phyloP scores from a whole-genome alignment of 2,113 vertebrate genomes.

The Oreocharis arfaki region DNA sequence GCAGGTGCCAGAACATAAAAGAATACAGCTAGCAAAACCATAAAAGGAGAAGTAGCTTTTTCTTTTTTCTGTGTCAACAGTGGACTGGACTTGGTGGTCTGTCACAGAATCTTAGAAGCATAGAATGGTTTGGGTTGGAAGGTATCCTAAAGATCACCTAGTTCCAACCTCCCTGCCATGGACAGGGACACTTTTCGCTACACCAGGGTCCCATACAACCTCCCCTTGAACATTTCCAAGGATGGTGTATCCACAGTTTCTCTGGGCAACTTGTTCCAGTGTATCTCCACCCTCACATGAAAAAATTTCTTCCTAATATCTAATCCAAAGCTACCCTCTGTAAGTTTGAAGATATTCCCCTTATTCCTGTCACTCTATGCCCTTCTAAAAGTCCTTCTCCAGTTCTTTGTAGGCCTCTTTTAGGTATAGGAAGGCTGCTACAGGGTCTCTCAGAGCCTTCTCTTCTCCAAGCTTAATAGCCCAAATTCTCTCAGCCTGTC shows the following conservation, averaged over 20 bases:
- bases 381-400: background rate
- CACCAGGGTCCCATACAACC: background rate
- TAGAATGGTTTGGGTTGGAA: background rate
- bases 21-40: background rate
- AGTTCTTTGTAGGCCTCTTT: background rate
- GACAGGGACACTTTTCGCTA: background rate
- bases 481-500: background rate
- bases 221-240: background rate
- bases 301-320: background rate
- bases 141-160: background rate
- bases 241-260: background rate
- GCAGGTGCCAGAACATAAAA: background rate
- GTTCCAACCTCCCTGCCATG: background rate
- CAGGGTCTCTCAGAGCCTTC: background rate
- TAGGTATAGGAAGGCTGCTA: background rate
- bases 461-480: background rate
- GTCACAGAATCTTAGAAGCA: background rate
- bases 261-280: too few species aligned
- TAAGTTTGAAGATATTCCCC: background rate
- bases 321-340: background rate
- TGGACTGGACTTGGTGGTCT: background rate
- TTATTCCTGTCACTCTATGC: too few species aligned
- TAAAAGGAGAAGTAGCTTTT: background rate
- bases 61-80: background rate
- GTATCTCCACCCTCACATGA: background rate